Evolutionary conservation across 2,888 invertebrate genomes (phyloP), one percentile per base, ranked within the genome.

Genomic region (Cylindroiulus punctatus): DNA sequence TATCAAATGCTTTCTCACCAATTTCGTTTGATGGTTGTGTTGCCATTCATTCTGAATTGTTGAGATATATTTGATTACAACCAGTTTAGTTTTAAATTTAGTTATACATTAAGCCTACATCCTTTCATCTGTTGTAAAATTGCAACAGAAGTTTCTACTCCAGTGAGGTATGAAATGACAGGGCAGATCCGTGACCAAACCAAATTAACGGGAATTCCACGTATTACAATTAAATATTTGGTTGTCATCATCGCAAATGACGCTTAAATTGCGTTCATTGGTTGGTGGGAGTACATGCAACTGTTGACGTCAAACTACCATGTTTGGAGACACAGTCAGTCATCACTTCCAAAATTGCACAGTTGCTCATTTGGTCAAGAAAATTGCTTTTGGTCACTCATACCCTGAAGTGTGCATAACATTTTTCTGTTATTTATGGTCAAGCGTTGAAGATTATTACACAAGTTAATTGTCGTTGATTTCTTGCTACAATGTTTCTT

Each of bases 161-260:
- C 65, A 47, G 17, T 26, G 65, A 65, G 22, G 65, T 65, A 65
- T 26, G 22, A 65, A 65, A 65, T 65, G 65, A 65, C 65, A n/a
- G 8, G 22, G 65, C 65, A 22, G 65, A 65, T 65, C 44, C 17
- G 44, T 7, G 10, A 65, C 22, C n/a, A 17, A 17, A 47, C 36
- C 36, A 22, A 26, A 65, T 65, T 22, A 65, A 65, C 65, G 65
- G 65, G 22, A 65, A 26, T 65, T 65, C 65, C 65, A 2, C 22
- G 65, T 26, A 65, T n/a, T 36, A 36, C 3, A 4, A 36, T 36
- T 4, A 36, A 36, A 36, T 36, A 36, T 19, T 52, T 65, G 65
- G 1, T 26, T 26, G 26, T 65, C 65, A 65, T 65, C 26, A 26
- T 22, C 17, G n/a, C 8, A 26, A n/a, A n/a, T n/a, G n/a, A n/a